Percentiles rank a stretch among this genome's conserved stretches.
phyloP scores from a whole-genome alignment of 2,797 vertebrate species.

The Tympanoctomys barrerae region DNA sequence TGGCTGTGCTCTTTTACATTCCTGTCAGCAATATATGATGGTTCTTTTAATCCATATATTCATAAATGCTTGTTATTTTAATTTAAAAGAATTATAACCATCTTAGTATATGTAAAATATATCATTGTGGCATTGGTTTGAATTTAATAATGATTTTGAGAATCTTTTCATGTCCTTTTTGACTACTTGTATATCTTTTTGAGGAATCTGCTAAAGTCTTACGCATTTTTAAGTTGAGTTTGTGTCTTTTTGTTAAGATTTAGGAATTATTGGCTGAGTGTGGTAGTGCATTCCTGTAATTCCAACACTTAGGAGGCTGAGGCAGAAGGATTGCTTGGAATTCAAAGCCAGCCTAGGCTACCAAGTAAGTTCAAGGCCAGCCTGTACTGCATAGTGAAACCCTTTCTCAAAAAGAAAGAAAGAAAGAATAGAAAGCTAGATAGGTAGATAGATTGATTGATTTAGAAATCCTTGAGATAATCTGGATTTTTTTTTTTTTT shows the following conservation, averaged over 20 bases:
- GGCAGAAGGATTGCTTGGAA: neutral
- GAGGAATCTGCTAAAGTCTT: constrained; percentile 38
- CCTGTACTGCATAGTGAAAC: neutral
- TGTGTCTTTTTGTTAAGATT: constrained; percentile 27
- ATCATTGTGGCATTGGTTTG: constrained; percentile 42
- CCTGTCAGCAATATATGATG: neutral
- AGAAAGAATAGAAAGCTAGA: neutral
- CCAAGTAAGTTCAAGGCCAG: neutral
- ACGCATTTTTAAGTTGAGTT: constrained; percentile 14
- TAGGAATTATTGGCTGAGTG: neutral
- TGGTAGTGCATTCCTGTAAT: neutral
- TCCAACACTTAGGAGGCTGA: neutral
- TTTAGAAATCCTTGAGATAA: neutral
- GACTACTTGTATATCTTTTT: constrained; percentile 20
- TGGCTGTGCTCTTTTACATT: neutral
- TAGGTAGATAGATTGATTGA: neutral
- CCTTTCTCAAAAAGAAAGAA: neutral
- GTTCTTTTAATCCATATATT: neutral
- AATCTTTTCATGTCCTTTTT: constrained; percentile 28
- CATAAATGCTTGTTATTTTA: constrained; percentile 39
- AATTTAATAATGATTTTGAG: constrained; percentile 48
- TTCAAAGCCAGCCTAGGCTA: neutral
- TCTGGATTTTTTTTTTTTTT: neutral
- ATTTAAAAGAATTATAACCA: neutral
- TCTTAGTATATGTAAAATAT: neutral